Percentiles rank a stretch among this genome's conserved stretches.
Conservation (phyloP, 2,113 vertebrate genomes). For the Vulpes ferrilata region DNA sequence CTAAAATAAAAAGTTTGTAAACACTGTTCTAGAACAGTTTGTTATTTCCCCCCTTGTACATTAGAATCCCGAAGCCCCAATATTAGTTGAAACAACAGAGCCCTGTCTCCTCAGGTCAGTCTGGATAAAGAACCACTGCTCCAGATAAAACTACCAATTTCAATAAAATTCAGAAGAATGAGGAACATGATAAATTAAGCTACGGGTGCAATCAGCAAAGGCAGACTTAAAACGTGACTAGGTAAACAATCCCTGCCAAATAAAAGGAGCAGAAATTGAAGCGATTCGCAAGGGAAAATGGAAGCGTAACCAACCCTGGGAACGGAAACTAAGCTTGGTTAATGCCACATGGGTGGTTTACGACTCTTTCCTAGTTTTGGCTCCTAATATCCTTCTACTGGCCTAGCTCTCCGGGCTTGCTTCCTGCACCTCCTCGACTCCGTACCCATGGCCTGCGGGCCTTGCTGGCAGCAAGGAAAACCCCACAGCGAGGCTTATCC, state of each 20-base stretch:
- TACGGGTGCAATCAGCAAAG: not conserved
- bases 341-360: not conserved
- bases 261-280: not conserved
- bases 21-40: not conserved
- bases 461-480: no score
- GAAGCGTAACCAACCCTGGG: not conserved
- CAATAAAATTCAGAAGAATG: not conserved
- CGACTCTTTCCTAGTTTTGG: not conserved
- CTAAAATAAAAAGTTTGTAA: not conserved
- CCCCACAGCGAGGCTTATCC: rapidly evolving
- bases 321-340: not conserved
- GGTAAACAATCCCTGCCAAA: not conserved
- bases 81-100: not conserved
- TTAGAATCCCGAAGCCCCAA: not conserved
- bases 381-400: not conserved
- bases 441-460: rapidly evolving
- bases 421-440: rapidly evolving
- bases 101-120: not conserved
- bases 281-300: not conserved
- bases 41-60: not conserved
- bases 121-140: not conserved
- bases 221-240: not conserved
- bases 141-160: not conserved
- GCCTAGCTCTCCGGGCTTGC: rapidly evolving
- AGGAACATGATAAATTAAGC: not conserved